Base-by-base conservation (phyloP, 2,888 invertebrate genomes). In the Chrysolina haemoptera region DNA sequence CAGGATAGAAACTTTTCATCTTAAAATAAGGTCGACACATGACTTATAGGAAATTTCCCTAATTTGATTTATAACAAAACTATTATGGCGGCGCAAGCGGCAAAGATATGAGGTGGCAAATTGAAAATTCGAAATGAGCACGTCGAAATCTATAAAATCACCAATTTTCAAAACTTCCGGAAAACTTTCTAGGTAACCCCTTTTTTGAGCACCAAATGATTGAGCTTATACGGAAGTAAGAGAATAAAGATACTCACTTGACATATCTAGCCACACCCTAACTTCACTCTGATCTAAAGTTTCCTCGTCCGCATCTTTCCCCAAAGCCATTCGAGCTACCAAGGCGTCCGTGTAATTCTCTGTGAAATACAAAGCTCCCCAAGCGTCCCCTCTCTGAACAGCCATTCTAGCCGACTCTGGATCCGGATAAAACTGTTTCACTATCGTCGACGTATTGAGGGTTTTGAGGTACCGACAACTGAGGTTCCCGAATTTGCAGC, bases 181-280 rank as follows among this genome's bases (percentile, higher is more conserved):
- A n/a, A n/a, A n/a, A n/a, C n/a, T n/a, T n/a, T n/a, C n/a, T n/a
- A n/a, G n/a, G n/a, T n/a, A n/a, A n/a, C n/a, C n/a, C n/a, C n/a
- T n/a, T n/a, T n/a, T n/a, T n/a, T n/a, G n/a, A n/a, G n/a, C n/a
- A n/a, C n/a, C n/a, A n/a, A n/a, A n/a, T n/a, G n/a, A n/a, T n/a
- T n/a, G n/a, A n/a, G n/a, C n/a, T n/a, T n/a, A n/a, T n/a, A n/a
- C 6, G 8, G 35, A 35, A 6, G 35, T 35, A 8, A 35, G 8
- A 35, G 8, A 35, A 35, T 27, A 0, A 43, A 70, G 9, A 14
- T 62, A 88, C 90, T 89, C 87, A 93, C 93, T 98, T 81, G 96
- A 96, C 95, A 97, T 96, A 87, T 97, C 97, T 73, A 97, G 91
- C 94, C 96, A 95, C 68, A 97, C 95, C 84, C 95, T 91, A 74